Base-by-base conservation (phyloP, 2,113 vertebrate genomes). In the Odontophorus gujanensis region DNA sequence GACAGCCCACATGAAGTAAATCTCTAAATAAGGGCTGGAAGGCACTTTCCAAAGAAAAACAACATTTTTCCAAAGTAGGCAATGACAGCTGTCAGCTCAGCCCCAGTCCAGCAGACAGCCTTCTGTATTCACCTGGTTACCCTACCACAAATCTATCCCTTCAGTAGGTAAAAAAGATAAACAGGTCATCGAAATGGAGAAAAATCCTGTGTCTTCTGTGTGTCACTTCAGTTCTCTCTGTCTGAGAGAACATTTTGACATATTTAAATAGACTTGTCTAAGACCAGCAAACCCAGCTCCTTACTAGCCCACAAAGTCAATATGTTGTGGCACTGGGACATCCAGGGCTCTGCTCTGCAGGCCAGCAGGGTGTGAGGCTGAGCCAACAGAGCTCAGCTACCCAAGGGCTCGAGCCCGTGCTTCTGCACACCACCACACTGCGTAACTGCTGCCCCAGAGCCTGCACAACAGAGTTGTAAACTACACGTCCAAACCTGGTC, bases 1-100 rank as follows among this genome's bases (percentile, higher is more conserved):
- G 93, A 91, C 85, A 95, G 87, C 67, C 95, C 76, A 88, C 95
- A 95, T 76, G 74, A 94, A 89, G 96, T 53, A 94, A 53, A 87
- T 93, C 55, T 97, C 97, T 97, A 97, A 97, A 96, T 92, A 93
- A 91, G 87, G 94, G 78, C 84, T 90, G 74, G 83, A 88, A 96
- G 77, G 48, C 91, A 87, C 81, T 90, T 90, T 93, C 43, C 95
- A 65, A 61, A 66, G 82, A 67, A 81, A 67, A 81, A 50, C 65
- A 30, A 16, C n/a, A 11, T 50, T 82, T 63, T 90, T 78, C 79
- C 93, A 93, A 94, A 94, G 90, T 8, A 45, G 62, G 75, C 20
- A 92, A 5, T 53, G 80, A 38, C 74, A 85, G 91, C 81, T 75
- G 50, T 66, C 74, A 86, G 79, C 57, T 75, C 66, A 53, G 67